Conservation (phyloP, 2,888 invertebrate species). For the Noctua fimbriata region DNA sequence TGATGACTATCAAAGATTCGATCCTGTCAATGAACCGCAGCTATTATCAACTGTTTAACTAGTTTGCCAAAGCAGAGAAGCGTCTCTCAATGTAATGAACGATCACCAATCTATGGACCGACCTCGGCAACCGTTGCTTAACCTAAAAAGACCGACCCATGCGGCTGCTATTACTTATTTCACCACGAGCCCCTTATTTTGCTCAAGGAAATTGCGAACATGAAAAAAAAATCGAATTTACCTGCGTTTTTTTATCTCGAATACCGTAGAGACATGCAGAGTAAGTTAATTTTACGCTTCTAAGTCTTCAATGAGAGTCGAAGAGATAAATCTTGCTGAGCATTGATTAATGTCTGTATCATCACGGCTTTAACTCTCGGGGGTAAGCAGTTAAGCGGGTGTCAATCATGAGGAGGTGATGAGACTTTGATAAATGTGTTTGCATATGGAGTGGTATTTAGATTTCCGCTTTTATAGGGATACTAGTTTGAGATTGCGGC, state of each 20-base stretch:
- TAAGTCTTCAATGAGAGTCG: conserved; percentile 27
- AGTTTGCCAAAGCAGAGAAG: background rate
- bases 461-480: background rate
- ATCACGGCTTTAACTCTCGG: conserved; percentile 36
- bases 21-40: too few relatives aligned
- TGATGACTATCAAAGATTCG: too few relatives aligned
- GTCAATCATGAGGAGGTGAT: conserved; percentile 45
- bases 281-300: conserved; percentile 47
- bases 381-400: conserved; percentile 49
- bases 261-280: conserved; percentile 36
- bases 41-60: too few relatives aligned
- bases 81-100: background rate
- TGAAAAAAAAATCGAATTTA: background rate
- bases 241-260: conserved; percentile 21
- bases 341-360: conserved; percentile 58
- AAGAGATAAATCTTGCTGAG: conserved; percentile 52
- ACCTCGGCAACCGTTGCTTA: background rate
- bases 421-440: conserved; percentile 50
- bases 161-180: background rate
- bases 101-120: background rate
- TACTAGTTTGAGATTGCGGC: background rate
- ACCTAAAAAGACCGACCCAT: background rate
- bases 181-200: background rate
- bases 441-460: conserved; percentile 5
- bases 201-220: background rate